These are phyloP conservation scores for Cephus cinctus DNA, from an alignment of 1,140 invertebrate genomes.

Conservation along the genomic window DNA sequence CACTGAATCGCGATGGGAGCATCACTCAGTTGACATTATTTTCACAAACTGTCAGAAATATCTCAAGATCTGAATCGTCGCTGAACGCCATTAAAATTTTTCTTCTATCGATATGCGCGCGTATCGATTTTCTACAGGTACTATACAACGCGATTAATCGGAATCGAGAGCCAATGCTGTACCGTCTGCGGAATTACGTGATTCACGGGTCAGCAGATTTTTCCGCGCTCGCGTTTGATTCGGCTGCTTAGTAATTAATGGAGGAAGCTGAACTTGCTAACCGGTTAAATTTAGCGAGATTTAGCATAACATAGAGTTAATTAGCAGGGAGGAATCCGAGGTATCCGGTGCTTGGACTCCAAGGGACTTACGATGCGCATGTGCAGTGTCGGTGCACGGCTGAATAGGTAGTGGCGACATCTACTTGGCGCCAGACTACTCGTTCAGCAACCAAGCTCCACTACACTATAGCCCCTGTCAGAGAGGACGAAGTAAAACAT, in stretches of 20 bases:
- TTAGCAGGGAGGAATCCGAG: conserved; percentile 48
- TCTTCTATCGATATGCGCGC: no score
- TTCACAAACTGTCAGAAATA: no score
- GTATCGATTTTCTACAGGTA: no score
- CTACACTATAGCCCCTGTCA: not conserved
- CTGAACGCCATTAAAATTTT: no score
- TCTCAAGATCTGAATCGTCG: no score
- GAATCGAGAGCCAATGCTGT: no score
- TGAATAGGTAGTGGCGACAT: conserved; percentile 39
- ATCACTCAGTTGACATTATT: no score
- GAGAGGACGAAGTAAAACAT: no score
- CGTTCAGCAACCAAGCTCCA: conserved; percentile 21
- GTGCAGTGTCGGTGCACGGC: conserved; percentile 23
- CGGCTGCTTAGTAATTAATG: no score
- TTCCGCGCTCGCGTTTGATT: conserved; percentile 4
- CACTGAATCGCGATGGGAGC: no score
- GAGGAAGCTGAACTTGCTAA: not conserved
- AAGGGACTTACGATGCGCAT: conserved; percentile 5
- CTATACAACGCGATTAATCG: conserved; percentile 14
- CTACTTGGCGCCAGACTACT: conserved; percentile 48
- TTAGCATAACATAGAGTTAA: conserved; percentile 50
- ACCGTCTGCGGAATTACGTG: not conserved
- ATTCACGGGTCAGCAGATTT: conserved; percentile 18
- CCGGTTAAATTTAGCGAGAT: conserved; percentile 38
- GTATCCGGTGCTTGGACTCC: conserved; percentile 27